phyloP scores from a whole-genome alignment of 2,888 invertebrate genomes.

The Lithodes maja region DNA sequence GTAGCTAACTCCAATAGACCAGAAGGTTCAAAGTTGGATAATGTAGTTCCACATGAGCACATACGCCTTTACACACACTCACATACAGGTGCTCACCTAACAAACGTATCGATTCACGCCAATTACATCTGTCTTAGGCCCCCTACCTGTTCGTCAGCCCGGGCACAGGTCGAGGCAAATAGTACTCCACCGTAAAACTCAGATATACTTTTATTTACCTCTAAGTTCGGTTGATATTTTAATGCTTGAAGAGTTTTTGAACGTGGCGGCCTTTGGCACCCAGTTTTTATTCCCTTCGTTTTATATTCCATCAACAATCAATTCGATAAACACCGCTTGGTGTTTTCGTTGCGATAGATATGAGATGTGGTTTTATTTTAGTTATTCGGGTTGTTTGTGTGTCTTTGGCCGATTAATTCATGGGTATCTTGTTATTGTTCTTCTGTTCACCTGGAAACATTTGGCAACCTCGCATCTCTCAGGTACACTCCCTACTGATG shows the following conservation, averaged over 20 bases:
- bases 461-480: slow-evolving; percentile 3
- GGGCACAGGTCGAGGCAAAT: neutral
- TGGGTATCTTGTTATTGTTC: neutral
- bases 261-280: neutral
- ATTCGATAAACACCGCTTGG: neutral
- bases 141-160: neutral
- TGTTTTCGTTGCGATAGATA: neutral
- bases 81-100: slow-evolving; percentile 10
- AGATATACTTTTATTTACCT: neutral
- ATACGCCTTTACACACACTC: slow-evolving; percentile 10
- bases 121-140: neutral
- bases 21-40: no score
- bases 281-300: neutral
- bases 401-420: neutral
- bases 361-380: neutral
- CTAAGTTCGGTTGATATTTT: neutral
- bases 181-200: neutral
- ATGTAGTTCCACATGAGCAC: neutral
- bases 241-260: neutral
- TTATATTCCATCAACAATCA: neutral
- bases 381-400: neutral
- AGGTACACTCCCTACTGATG: slow-evolving; percentile 20
- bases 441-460: neutral
- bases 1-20: no score
- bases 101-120: slow-evolving; percentile 10